Evolutionary conservation across 1,140 invertebrate species (phyloP), one percentile per base, ranked within the genome.

Genomic region (Steinernema khuongi): DNA sequence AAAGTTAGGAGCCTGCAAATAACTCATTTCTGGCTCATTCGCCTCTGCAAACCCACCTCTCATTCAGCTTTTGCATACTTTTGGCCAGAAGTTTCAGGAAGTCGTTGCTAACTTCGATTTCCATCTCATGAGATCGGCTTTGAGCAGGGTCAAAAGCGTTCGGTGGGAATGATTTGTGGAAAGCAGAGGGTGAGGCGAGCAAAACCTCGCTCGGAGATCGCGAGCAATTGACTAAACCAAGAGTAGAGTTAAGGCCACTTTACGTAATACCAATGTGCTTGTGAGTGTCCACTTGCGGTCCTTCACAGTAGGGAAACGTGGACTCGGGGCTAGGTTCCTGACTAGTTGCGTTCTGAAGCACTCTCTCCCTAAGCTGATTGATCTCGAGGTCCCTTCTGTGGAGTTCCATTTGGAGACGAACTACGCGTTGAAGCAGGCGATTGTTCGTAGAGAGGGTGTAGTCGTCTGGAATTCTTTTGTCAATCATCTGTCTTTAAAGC

Each of bases 391-490:
- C 50, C 4, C 50, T 11, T 60, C 50, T 7, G 19, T 60, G 50
- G 50, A 60, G 50, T 60, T 60, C 50, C 50, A 60, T 60, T 22
- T 60, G 50, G 2, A 60, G 50, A 60, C 50, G 50, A 22, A 60
- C 50, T 4, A 60, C 50, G 7, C 50, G 50, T 22, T 60, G 50
- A 7, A 60, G 50, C 7, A 60, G 50, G 26, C 26, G 14, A 4
- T 11, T 60, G 50, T 60, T 60, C 50, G 50, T 60, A 2, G 50
- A 11, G 4, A 4, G 11, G 4, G 11, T 26, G 50, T 60, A 60
- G 26, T 60, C 50, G 50, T 17, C 50, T 60, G 36, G 7, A 41
- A 41, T n/a, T n/a, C n/a, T n/a, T n/a, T n/a, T n/a, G n/a, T n/a
- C n/a, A n/a, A n/a, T n/a, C n/a, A n/a, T n/a, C n/a, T n/a, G n/a